A percentile compares a stretch with the other conserved stretches of the same genome.
Evolutionary conservation across 2,888 invertebrate genomes (phyloP).

Genomic region (Spatulosminthurus flaviceps): DNA sequence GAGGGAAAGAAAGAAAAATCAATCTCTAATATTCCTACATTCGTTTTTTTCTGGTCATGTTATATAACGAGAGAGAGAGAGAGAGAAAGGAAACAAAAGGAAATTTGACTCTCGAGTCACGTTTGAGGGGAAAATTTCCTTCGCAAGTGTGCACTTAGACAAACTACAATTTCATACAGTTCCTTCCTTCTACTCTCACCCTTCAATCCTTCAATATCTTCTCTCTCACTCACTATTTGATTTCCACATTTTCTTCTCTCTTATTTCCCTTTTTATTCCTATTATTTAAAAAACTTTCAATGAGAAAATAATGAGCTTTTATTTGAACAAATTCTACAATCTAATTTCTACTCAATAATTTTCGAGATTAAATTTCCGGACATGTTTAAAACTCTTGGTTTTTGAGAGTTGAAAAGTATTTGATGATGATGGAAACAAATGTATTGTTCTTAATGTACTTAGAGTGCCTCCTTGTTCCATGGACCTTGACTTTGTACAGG

Average conservation of each 20-base stretch:
- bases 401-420: too few species aligned
- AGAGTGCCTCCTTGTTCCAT: too few species aligned
- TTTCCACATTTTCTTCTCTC: not conserved
- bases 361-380: too few species aligned
- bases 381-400: too few species aligned
- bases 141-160: slow-evolving; percentile 31
- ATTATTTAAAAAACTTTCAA: not conserved
- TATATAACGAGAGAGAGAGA: not conserved
- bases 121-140: slow-evolving; percentile 12
- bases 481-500: too few species aligned
- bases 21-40: slow-evolving; percentile 26
- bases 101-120: slow-evolving; percentile 27
- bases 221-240: not conserved
- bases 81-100: slow-evolving; percentile 28
- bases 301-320: too few species aligned
- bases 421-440: too few species aligned
- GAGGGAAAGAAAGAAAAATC: slow-evolving; percentile 9
- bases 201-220: not conserved
- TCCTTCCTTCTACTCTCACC: too few species aligned
- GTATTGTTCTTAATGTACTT: too few species aligned
- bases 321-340: too few species aligned
- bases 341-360: too few species aligned
- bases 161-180: slow-evolving; percentile 22
- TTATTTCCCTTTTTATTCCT: too few species aligned
- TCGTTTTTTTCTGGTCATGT: slow-evolving; percentile 15